phyloP scores from a whole-genome alignment of 2,113 vertebrate species.

The Lichenostomus cassidix region DNA sequence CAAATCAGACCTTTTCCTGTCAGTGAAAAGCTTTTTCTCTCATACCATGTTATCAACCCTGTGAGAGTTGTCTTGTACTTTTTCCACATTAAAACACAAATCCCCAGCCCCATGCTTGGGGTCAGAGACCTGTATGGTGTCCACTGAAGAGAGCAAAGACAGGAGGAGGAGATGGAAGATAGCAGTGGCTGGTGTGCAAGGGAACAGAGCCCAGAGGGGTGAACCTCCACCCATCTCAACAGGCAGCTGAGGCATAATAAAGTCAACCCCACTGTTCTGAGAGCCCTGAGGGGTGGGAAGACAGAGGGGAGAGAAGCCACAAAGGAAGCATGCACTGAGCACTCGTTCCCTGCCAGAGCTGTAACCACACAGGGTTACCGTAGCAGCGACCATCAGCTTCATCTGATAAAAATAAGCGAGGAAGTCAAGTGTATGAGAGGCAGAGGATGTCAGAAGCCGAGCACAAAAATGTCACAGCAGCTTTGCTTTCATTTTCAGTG shows the following conservation, averaged over 20 bases:
- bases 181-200: background rate
- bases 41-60: background rate
- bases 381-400: slow-evolving; percentile 54
- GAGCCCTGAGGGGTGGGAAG: background rate
- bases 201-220: background rate
- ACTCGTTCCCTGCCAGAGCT: slow-evolving; percentile 2
- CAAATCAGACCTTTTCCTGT: background rate
- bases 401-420: slow-evolving; percentile 71
- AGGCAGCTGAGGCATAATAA: background rate
- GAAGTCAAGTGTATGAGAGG: slow-evolving; percentile 23
- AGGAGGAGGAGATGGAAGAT: background rate
- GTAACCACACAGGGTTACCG: slow-evolving; percentile 44
- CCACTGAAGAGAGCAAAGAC: background rate
- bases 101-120: accelerated
- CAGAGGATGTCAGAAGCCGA: slow-evolving; percentile 48
- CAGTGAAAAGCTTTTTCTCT: background rate
- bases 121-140: background rate
- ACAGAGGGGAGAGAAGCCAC: slow-evolving; percentile 38
- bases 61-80: background rate
- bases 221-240: background rate
- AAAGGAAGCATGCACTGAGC: slow-evolving; percentile 62
- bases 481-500: slow-evolving; percentile 38
- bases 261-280: background rate
- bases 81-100: background rate
- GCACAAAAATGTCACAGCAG: slow-evolving; percentile 50